A percentile compares a stretch with the other conserved stretches of the same genome.
Conservation (phyloP, 2,797 vertebrate species). For the Sebastes matsubarae region DNA sequence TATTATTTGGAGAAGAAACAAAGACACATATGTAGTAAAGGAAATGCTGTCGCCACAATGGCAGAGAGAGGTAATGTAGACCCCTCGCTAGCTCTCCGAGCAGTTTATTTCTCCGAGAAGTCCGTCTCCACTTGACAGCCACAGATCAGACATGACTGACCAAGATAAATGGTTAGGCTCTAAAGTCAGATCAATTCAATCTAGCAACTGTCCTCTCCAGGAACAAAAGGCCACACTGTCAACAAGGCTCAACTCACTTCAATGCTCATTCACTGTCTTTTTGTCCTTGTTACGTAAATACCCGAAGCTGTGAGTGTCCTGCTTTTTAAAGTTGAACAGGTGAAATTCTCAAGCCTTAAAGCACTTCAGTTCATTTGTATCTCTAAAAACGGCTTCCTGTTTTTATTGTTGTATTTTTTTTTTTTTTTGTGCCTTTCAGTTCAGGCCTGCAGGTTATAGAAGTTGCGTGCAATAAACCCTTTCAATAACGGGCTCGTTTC, state of each 20-base stretch:
- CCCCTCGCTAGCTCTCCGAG: conserved; percentile 31
- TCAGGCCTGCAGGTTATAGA: neutral
- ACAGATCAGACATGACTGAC: conserved; percentile 79
- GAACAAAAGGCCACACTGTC: conserved; percentile 76
- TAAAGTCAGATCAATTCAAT: conserved; percentile 79
- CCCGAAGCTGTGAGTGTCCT: conserved; percentile 15
- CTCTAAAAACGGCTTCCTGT: neutral
- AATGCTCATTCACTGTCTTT: conserved; percentile 50
- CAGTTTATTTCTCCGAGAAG: conserved; percentile 62
- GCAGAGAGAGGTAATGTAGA: conserved; percentile 23
- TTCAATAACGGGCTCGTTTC: conserved; percentile 19
- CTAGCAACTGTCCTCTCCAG: conserved; percentile 66
- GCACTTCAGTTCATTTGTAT: neutral
- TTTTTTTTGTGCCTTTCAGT: neutral
- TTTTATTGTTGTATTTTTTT: neutral
- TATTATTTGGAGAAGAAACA: neutral
- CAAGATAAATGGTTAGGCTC: conserved; percentile 68
- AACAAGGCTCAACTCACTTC: conserved; percentile 68
- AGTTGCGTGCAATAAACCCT: neutral
- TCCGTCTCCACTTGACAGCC: conserved; percentile 67
- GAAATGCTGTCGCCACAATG: neutral
- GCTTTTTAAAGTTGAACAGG: conserved; percentile 18
- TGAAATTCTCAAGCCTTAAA: neutral
- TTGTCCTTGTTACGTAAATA: conserved; percentile 56
- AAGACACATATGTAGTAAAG: neutral